These are phyloP conservation scores for Drosophila sturtevanti DNA, from an alignment of 1,140 invertebrate genomes.

Conservation along the genomic window DNA sequence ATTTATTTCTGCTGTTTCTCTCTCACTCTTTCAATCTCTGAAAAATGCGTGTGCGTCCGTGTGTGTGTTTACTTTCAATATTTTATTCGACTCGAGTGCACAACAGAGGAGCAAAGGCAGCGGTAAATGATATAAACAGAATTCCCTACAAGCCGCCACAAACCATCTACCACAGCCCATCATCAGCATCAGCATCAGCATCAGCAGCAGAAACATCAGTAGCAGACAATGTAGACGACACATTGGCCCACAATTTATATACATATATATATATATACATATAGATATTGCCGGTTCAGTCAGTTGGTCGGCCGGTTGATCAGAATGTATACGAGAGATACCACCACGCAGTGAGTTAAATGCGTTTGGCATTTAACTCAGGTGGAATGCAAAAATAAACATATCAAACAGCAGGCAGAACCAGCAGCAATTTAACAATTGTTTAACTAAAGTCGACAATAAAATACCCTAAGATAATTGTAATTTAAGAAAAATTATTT, in stretches of 20 bases:
- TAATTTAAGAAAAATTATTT: too few species aligned
- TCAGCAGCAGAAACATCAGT: conserved; percentile 20
- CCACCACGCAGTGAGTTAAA: conserved; percentile 49
- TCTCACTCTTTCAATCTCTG: too few species aligned
- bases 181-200: conserved; percentile 17
- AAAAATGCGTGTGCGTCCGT: background rate
- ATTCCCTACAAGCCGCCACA: conserved; percentile 7
- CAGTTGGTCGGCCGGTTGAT: background rate
- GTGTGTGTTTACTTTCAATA: conserved; percentile 23
- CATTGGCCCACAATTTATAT: conserved; percentile 63
- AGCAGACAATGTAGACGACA: conserved; percentile 44
- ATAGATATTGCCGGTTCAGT: too few species aligned
- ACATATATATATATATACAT: background rate
- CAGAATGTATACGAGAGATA: background rate
- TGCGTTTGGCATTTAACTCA: conserved; percentile 69
- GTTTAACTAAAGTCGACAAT: background rate
- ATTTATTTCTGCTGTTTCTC: conserved; percentile 23
- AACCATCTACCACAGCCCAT: background rate
- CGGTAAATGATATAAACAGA: conserved; percentile 30
- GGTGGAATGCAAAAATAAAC: conserved; percentile 67
- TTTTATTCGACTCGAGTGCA: conserved; percentile 6
- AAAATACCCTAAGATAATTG: background rate
- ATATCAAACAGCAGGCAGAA: conserved; percentile 49
- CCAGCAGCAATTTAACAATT: background rate
- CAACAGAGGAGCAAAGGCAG: background rate